Conservation (phyloP, 2,797 vertebrate species). For the Yasuhikotakia modesta region DNA sequence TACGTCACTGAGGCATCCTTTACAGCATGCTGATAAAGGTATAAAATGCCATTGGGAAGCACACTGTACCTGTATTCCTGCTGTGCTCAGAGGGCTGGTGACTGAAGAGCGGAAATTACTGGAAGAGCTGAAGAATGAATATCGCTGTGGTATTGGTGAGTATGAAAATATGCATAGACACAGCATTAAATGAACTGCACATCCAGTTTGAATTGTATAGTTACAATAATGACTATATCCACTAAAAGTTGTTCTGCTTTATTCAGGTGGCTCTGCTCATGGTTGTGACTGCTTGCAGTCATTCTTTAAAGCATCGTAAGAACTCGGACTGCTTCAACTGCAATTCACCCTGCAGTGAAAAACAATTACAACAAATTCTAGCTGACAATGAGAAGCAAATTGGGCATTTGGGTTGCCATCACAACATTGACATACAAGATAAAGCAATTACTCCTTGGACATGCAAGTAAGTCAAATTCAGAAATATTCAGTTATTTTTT, state of each 20-base stretch:
- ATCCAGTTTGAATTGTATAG: background rate
- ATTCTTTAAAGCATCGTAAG: background rate
- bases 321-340: background rate
- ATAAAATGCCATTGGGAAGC: constrained; percentile 27
- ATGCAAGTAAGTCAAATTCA: background rate
- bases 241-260: background rate
- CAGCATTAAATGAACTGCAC: background rate
- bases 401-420: background rate
- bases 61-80: background rate
- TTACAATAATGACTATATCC: too few species aligned
- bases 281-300: background rate
- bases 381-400: fast-evolving
- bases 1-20: constrained; percentile 36
- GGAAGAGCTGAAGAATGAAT: constrained; percentile 26
- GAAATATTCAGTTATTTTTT: background rate
- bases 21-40: constrained; percentile 4
- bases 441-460: background rate
- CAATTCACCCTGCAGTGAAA: fast-evolving
- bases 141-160: constrained; percentile 39
- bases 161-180: background rate
- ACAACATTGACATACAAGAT: fast-evolving
- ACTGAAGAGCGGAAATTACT: background rate
- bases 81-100: background rate
- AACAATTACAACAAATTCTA: fast-evolving
- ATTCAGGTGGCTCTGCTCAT: constrained; percentile 14